Conservation (phyloP, 2,113 vertebrate genomes). For the Noturus placidus region DNA sequence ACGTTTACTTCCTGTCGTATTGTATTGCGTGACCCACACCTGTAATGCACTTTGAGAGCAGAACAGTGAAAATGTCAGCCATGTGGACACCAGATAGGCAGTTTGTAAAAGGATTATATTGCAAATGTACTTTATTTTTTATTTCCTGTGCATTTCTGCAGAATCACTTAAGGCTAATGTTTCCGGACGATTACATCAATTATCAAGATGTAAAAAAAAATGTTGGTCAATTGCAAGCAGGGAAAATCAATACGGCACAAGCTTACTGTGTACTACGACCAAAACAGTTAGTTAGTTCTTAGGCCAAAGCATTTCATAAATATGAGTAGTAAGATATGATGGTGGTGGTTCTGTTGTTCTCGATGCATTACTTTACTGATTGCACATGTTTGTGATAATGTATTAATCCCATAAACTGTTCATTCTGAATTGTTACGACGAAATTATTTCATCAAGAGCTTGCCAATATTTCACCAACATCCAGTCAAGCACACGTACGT, state of each 20-base stretch:
- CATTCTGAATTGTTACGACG: neutral
- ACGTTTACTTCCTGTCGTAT: neutral
- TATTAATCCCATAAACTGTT: neutral
- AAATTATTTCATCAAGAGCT: neutral
- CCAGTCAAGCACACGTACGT: too few species aligned
- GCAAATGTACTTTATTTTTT: neutral
- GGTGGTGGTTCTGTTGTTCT: neutral
- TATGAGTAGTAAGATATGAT: neutral
- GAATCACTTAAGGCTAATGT: neutral
- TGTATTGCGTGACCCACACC: neutral
- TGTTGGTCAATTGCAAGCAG: neutral
- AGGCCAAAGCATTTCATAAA: neutral
- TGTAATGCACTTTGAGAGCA: neutral
- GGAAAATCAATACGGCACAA: neutral
- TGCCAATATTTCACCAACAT: too few species aligned
- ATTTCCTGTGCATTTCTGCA: neutral
- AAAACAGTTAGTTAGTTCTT: neutral
- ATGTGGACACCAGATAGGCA: neutral
- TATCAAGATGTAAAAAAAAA: too few species aligned
- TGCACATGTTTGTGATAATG: neutral
- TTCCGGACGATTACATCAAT: neutral
- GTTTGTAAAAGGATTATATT: neutral
- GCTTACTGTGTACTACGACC: neutral
- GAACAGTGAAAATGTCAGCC: neutral
- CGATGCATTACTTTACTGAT: neutral